These are phyloP conservation scores for Lordiphosa fenestrarum DNA, from an alignment of 2,888 invertebrate species.

Conservation along the genomic window DNA sequence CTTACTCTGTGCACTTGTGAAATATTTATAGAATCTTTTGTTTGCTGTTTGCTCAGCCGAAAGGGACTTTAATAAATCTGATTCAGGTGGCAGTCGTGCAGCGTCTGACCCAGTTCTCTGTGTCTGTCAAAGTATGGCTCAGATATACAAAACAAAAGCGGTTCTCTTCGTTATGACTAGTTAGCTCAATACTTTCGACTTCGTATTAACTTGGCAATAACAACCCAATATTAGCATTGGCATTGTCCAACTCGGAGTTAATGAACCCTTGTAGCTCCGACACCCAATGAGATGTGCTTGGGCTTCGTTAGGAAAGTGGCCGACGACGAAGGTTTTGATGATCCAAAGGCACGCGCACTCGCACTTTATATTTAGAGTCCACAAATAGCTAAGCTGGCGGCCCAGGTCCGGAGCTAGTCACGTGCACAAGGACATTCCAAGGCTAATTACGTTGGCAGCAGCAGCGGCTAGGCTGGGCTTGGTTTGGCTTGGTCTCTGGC, in stretches of 20 bases:
- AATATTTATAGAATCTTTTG: slow-evolving; percentile 21
- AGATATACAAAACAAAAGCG: slow-evolving; percentile 40
- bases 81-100: slow-evolving; percentile 31
- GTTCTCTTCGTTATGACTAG: slow-evolving; percentile 36
- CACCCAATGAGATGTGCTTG: slow-evolving; percentile 30
- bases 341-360: slow-evolving; percentile 70
- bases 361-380: slow-evolving; percentile 67
- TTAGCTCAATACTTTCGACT: slow-evolving; percentile 21
- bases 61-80: slow-evolving; percentile 21
- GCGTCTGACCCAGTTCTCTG: slow-evolving; percentile 38
- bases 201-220: slow-evolving; percentile 26
- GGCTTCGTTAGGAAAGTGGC: slow-evolving; percentile 67
- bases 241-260: slow-evolving; percentile 44
- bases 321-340: slow-evolving; percentile 57
- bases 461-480: slow-evolving; percentile 36
- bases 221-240: slow-evolving; percentile 11
- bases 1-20: not conserved
- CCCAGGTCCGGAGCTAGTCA: slow-evolving; percentile 50
- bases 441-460: slow-evolving; percentile 66
- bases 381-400: slow-evolving; percentile 25
- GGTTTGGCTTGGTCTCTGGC: slow-evolving; percentile 13
- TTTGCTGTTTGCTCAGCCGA: slow-evolving; percentile 26
- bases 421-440: slow-evolving; percentile 76
- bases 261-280: slow-evolving; percentile 59
- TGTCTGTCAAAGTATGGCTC: slow-evolving; percentile 20